Evolutionary conservation across 2,113 vertebrate species (phyloP).

Genomic region (Microcebus tavaratra): DNA sequence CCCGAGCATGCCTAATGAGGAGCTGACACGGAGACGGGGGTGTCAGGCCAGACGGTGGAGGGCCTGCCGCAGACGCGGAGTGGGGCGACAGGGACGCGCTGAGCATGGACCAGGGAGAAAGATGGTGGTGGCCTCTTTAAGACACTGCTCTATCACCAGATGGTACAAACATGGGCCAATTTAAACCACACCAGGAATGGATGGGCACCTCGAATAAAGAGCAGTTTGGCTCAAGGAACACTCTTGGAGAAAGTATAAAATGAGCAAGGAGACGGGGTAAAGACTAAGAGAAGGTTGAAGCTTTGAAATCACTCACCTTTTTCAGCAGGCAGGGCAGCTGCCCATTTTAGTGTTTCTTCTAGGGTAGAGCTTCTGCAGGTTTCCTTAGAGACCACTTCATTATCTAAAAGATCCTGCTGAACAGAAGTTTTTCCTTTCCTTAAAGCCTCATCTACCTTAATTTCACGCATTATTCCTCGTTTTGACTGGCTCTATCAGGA

Average conservation of each 20-base stretch:
- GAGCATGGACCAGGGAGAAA: not conserved
- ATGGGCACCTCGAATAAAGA: not conserved
- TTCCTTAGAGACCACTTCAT: conserved; percentile 53
- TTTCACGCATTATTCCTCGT: not conserved
- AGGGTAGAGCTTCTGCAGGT: not conserved
- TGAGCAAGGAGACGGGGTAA: not conserved
- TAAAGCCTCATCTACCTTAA: conserved; percentile 56
- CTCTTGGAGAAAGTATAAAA: not conserved
- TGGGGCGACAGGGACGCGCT: not conserved
- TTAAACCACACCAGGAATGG: not conserved
- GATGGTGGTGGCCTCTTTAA: not conserved
- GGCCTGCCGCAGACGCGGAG: not conserved
- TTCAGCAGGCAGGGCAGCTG: not conserved
- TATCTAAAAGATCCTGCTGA: conserved; percentile 46
- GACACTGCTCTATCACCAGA: not conserved
- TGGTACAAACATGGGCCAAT: not conserved
- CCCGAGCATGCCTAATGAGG: conserved; percentile 42
- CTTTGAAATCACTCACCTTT: no score
- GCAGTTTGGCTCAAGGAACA: not conserved
- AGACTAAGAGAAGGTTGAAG: not conserved
- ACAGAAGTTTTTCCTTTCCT: conserved; percentile 48
- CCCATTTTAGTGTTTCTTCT: not conserved
- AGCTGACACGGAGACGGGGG: not conserved
- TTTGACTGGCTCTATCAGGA: conserved; percentile 11
- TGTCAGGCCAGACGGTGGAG: not conserved